Evolutionary conservation across 1,140 invertebrate genomes (phyloP).

Genomic region (Drosophila auraria): DNA sequence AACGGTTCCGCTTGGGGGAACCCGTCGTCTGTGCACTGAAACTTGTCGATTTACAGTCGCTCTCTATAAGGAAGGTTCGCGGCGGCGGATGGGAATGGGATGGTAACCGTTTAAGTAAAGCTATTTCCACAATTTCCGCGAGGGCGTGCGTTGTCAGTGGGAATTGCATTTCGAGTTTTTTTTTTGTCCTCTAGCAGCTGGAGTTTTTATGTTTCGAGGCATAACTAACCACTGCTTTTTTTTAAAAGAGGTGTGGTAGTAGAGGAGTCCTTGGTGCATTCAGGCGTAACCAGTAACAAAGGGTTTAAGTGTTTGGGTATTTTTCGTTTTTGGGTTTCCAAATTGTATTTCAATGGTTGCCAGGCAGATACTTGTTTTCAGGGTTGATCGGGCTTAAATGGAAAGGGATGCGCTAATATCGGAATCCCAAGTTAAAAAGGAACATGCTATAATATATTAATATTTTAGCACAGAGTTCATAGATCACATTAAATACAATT

Average conservation of each 20-base stretch:
- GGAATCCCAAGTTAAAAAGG: background rate
- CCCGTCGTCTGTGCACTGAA: conserved; percentile 46
- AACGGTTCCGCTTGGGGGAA: conserved; percentile 66
- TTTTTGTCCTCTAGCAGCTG: conserved; percentile 11
- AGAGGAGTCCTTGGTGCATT: conserved; percentile 35
- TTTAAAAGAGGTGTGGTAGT: conserved; percentile 1
- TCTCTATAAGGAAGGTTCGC: conserved; percentile 15
- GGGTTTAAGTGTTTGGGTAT: conserved; percentile 40
- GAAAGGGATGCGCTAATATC: background rate
- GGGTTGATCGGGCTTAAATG: conserved; percentile 42
- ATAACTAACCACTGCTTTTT: conserved; percentile 1
- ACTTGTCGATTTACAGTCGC: conserved; percentile 31
- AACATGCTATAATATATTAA: background rate
- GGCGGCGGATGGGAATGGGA: conserved; percentile 6
- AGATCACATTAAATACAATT: too few relatives aligned
- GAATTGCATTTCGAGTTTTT: conserved; percentile 47
- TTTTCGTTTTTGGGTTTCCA: conserved; percentile 43
- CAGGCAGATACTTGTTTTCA: conserved; percentile 23
- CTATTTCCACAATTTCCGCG: conserved; percentile 51
- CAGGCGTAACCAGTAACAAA: conserved; percentile 39
- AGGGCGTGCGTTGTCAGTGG: conserved; percentile 44
- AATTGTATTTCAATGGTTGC: conserved; percentile 58
- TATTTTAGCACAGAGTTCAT: background rate
- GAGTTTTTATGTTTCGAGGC: background rate
- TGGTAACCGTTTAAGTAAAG: conserved; percentile 44